Conservation (phyloP, 2,113 vertebrate genomes). For the Pseudois nayaur region DNA sequence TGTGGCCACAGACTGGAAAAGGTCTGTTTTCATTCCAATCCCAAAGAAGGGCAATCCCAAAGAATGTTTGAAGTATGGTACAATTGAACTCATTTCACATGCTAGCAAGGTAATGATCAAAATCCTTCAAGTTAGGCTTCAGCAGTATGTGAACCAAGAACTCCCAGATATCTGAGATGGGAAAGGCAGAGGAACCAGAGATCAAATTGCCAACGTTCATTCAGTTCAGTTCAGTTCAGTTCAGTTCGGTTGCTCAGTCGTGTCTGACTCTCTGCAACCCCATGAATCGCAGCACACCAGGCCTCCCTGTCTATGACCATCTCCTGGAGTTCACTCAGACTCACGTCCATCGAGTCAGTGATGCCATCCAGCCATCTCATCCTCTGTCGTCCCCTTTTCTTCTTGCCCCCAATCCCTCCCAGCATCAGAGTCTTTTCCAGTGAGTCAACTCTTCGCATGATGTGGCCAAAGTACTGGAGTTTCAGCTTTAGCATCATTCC, state of each 20-base stretch:
- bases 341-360: accelerated
- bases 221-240: not conserved
- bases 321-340: too few relatives aligned
- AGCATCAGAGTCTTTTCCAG: not conserved
- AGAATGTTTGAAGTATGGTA: not conserved
- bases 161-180: not conserved
- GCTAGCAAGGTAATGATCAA: not conserved
- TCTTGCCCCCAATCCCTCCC: not conserved
- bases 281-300: too few relatives aligned
- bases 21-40: not conserved
- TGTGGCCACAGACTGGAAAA: not conserved
- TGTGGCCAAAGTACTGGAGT: not conserved
- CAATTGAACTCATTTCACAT: not conserved
- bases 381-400: accelerated
- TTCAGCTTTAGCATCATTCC: not conserved
- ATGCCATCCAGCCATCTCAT: not conserved
- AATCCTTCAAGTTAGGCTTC: not conserved
- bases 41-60: not conserved
- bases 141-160: not conserved
- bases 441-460: not conserved
- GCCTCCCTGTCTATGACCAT: too few relatives aligned
- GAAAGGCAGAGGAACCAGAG: not conserved
- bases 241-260: accelerated
- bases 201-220: not conserved
- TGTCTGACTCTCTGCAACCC: too few relatives aligned